Evolutionary conservation across 2,797 vertebrate genomes (phyloP).

Genomic region (Rachycentron canadum): DNA sequence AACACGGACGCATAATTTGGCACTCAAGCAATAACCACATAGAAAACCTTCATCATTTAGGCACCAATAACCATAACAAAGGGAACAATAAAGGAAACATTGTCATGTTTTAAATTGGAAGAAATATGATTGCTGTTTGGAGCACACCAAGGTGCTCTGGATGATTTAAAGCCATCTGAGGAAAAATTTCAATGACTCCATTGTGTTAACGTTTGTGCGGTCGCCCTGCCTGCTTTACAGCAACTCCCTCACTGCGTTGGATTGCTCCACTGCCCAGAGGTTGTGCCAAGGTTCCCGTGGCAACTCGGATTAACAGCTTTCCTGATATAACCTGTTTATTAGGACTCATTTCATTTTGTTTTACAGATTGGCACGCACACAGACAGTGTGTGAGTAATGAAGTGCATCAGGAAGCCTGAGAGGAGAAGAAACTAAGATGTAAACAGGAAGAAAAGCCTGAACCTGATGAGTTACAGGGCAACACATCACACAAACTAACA

Average conservation of each 20-base stretch:
- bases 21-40: not conserved
- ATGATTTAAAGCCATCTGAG: not conserved
- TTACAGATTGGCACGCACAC: not conserved
- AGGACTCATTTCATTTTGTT: slow-evolving; percentile 20
- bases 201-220: slow-evolving; percentile 4
- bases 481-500: slow-evolving; percentile 14
- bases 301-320: slow-evolving; percentile 56
- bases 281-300: slow-evolving; percentile 55
- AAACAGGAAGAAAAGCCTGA: slow-evolving; percentile 8
- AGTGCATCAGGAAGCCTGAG: slow-evolving; percentile 8
- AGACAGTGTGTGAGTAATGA: not conserved
- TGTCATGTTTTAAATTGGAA: slow-evolving; percentile 10
- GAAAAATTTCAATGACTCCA: slow-evolving; percentile 7
- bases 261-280: slow-evolving; percentile 44
- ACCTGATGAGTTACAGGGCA: slow-evolving; percentile 1
- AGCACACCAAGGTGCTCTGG: not conserved
- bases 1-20: slow-evolving; percentile 17
- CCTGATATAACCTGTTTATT: slow-evolving; percentile 44
- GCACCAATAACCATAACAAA: slow-evolving; percentile 21
- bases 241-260: slow-evolving; percentile 26
- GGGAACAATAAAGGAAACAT: slow-evolving; percentile 24
- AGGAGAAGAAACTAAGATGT: slow-evolving; percentile 22
- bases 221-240: not conserved
- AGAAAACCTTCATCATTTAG: slow-evolving; percentile 11
- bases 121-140: slow-evolving; percentile 6